These are phyloP conservation scores for Micromys minutus DNA, from an alignment of 2,113 vertebrate genomes.

Conservation along the genomic window DNA sequence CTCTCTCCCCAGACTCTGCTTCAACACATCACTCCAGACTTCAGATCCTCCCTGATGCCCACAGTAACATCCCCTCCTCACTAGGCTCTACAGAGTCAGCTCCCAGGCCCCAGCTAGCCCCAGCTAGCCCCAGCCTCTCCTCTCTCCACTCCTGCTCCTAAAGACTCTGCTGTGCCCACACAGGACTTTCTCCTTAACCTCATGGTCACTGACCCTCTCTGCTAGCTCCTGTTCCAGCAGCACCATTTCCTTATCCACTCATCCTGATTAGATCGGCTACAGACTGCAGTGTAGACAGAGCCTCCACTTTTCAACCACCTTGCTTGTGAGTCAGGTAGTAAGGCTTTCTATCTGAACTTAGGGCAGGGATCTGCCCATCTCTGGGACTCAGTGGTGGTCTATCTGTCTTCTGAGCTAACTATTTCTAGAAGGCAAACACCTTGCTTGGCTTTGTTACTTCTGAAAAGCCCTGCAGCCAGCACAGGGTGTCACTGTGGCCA, in stretches of 20 bases:
- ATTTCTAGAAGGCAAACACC: neutral
- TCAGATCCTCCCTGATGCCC: too few species aligned
- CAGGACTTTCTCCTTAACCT: neutral
- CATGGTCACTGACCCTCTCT: neutral
- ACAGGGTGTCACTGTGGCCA: neutral
- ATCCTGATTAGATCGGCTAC: neutral
- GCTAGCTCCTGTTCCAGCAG: neutral
- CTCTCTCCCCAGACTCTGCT: neutral
- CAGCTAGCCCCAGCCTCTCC: neutral
- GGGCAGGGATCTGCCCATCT: neutral
- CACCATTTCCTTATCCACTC: neutral
- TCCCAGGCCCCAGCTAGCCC: neutral
- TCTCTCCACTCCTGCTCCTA: neutral
- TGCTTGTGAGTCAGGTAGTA: neutral
- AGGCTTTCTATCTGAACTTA: neutral
- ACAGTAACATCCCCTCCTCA: too few species aligned
- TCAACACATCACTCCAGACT: neutral
- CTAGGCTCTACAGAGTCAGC: neutral
- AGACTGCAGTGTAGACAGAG: neutral
- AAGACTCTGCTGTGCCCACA: neutral
- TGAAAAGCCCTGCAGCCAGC: neutral
- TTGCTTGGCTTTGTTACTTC: neutral
- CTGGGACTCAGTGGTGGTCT: neutral
- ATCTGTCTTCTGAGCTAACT: neutral
- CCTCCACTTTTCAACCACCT: neutral